Conservation (phyloP, 2,888 invertebrate species). For the Temnothorax ravouxi region DNA sequence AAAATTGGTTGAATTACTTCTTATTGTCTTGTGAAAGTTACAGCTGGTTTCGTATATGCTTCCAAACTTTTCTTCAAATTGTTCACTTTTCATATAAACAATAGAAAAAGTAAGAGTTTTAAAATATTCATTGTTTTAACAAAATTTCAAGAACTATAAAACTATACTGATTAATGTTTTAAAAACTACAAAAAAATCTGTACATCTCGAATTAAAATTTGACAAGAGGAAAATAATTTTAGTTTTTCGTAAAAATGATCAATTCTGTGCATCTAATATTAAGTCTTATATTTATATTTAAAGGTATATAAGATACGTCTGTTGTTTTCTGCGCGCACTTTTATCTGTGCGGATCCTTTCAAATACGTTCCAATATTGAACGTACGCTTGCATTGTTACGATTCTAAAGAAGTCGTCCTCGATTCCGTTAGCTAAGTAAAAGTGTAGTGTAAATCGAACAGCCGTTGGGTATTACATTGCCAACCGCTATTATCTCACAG, state of each 20-base stretch:
- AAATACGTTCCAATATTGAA: slow-evolving; percentile 23
- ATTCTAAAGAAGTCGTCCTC: slow-evolving; percentile 35
- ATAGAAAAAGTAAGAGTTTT: not conserved
- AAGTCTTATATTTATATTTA: not conserved
- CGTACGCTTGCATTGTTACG: slow-evolving; percentile 22
- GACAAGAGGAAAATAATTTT: not conserved
- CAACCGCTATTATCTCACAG: slow-evolving; percentile 58
- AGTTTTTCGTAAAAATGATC: not conserved
- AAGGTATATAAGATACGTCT: not conserved
- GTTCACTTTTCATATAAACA: not conserved
- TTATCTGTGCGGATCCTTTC: slow-evolving; percentile 2
- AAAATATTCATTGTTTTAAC: not conserved
- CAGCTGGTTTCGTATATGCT: not conserved
- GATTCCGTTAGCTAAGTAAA: slow-evolving; percentile 44
- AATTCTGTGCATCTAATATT: not conserved
- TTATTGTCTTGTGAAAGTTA: not conserved
- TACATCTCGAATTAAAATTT: not conserved
- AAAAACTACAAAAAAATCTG: not conserved
- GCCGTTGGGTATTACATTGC: slow-evolving; percentile 40
- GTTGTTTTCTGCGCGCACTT: not conserved
- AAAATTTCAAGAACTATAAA: not conserved
- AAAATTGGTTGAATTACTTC: not conserved
- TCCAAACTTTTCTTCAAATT: not conserved
- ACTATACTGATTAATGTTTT: not conserved
- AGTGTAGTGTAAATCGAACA: slow-evolving; percentile 43